Conservation (phyloP, 2,113 vertebrate genomes). For the Callaeas wilsoni region DNA sequence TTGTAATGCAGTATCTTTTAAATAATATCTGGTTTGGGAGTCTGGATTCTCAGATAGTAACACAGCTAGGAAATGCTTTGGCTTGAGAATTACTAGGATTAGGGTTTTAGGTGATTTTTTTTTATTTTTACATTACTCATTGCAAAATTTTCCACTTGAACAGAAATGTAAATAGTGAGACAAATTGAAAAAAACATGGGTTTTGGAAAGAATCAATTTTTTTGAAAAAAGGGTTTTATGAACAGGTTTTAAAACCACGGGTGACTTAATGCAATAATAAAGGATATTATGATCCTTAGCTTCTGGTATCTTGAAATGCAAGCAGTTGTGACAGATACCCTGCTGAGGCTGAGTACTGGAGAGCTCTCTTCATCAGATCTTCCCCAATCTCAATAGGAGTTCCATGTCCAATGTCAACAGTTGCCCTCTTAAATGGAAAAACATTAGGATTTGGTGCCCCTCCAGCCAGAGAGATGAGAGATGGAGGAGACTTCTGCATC, state of each 20-base stretch:
- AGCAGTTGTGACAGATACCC: slow-evolving; percentile 72
- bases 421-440: slow-evolving; percentile 86
- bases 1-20: background rate
- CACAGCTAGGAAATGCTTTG: background rate
- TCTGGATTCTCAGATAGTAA: background rate
- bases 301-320: background rate
- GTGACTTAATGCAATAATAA: background rate
- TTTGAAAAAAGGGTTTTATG: background rate
- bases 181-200: background rate
- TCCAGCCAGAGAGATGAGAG: slow-evolving; percentile 87
- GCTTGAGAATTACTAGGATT: background rate
- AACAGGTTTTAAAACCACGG: background rate
- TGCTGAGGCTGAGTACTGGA: slow-evolving; percentile 87
- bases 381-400: slow-evolving; percentile 74
- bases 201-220: background rate
- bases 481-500: slow-evolving; percentile 76
- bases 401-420: slow-evolving; percentile 73
- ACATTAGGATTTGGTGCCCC: slow-evolving; percentile 85
- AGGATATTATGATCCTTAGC: background rate
- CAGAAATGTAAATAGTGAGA: background rate
- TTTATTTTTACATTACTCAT: background rate
- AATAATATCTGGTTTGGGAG: background rate
- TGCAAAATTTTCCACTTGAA: background rate
- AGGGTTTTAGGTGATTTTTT: background rate
- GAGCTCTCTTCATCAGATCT: slow-evolving; percentile 82